These are phyloP conservation scores for Sinotaia quadrata DNA, from an alignment of 2,888 invertebrate genomes.

Conservation along the genomic window DNA sequence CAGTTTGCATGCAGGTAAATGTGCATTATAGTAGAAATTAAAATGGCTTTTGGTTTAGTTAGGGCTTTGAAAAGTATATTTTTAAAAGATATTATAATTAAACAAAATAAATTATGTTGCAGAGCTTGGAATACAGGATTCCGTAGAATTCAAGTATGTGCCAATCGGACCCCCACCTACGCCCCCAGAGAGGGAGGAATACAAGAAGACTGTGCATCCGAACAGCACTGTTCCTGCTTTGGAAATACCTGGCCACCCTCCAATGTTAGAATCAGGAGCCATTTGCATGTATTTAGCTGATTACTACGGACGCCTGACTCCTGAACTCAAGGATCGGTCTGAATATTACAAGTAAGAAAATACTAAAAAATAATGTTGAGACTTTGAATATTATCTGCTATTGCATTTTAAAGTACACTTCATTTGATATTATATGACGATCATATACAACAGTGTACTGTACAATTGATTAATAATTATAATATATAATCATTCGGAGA, in stretches of 20 bases:
- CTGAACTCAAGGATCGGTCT: constrained; percentile 41
- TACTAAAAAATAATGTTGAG: no score
- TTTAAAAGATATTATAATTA: no score
- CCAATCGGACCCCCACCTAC: constrained; percentile 24
- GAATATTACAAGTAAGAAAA: constrained; percentile 55
- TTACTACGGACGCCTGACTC: constrained; percentile 47
- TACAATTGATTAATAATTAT: no score
- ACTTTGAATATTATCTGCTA: no score
- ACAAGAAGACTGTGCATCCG: constrained; percentile 43
- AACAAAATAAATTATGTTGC: constrained; percentile 11
- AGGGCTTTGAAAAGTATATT: no score
- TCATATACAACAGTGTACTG: no score
- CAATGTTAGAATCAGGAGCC: constrained; percentile 59
- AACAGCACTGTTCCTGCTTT: constrained; percentile 51
- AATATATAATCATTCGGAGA: no score
- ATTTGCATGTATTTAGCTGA: constrained; percentile 62
- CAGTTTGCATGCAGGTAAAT: no score
- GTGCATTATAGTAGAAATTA: no score
- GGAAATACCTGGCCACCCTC: constrained; percentile 48
- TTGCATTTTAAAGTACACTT: no score
- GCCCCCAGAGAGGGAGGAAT: constrained; percentile 36
- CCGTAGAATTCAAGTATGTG: constrained; percentile 40
- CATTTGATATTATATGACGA: no score
- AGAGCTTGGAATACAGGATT: constrained; percentile 45
- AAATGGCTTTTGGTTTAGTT: no score